phyloP scores from a whole-genome alignment of 2,113 vertebrate genomes.

The Panurus biarmicus region DNA sequence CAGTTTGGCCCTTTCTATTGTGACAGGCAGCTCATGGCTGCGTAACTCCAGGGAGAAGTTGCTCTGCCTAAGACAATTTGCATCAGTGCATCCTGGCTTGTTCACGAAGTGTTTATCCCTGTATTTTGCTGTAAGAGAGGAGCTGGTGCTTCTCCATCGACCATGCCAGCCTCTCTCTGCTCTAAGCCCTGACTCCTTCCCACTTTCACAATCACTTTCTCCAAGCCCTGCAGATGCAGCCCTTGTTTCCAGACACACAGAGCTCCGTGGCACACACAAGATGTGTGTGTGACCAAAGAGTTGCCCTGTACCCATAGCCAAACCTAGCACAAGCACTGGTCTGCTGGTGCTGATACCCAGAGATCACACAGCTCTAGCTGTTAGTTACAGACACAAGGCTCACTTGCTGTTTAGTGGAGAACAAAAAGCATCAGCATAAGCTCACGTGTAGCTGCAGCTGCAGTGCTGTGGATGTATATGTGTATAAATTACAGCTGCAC shows the following conservation, averaged over 20 bases:
- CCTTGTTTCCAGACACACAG: neutral
- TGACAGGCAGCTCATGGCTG: neutral
- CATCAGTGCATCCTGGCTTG: neutral
- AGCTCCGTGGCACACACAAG: accelerated
- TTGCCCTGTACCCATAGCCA: neutral
- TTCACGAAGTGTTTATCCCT: neutral
- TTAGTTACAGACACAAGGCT: neutral
- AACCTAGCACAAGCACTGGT: neutral
- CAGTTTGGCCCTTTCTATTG: neutral
- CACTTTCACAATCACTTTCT: neutral
- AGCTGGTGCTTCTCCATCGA: accelerated
- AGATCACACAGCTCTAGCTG: neutral
- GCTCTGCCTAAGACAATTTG: neutral
- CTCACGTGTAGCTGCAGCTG: neutral
- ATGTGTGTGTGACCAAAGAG: neutral
- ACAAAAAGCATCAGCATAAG: neutral
- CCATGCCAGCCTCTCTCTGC: neutral
- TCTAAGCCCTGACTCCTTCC: neutral
- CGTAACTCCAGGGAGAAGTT: neutral
- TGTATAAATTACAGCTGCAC: neutral
- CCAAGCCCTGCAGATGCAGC: neutral
- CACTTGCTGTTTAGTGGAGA: neutral
- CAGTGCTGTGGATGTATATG: neutral
- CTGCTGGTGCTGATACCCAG: neutral
- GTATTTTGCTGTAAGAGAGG: neutral